A percentile compares a stretch with the other conserved stretches of the same genome.
Conservation (phyloP, 2,888 invertebrate species). For the Athalia cordata region DNA sequence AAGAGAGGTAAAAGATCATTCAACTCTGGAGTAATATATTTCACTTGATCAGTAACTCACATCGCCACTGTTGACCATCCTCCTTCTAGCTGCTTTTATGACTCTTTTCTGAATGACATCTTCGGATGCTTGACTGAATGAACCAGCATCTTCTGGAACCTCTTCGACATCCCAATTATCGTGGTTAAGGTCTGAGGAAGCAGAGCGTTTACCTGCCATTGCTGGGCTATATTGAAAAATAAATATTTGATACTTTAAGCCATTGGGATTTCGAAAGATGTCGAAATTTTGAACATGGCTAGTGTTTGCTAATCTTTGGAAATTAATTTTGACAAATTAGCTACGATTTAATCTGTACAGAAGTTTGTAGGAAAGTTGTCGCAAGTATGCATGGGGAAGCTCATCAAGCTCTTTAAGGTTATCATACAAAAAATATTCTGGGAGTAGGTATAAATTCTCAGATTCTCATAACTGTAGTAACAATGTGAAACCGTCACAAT, state of each 20-base stretch:
- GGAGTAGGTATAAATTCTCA: too few relatives aligned
- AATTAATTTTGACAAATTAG: too few relatives aligned
- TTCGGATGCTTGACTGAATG: slow-evolving; percentile 81
- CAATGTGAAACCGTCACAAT: too few relatives aligned
- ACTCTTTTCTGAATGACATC: slow-evolving; percentile 85
- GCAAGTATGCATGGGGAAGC: too few relatives aligned
- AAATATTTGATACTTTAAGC: background rate
- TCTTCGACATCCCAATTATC: slow-evolving; percentile 91
- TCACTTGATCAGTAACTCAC: slow-evolving; percentile 31
- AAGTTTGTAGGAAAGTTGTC: too few relatives aligned
- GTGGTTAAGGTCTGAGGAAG: slow-evolving; percentile 85
- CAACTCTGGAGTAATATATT: background rate
- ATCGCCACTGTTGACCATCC: slow-evolving; percentile 68
- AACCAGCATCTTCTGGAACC: slow-evolving; percentile 84
- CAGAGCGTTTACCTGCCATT: slow-evolving; percentile 86
- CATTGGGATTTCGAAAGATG: too few relatives aligned
- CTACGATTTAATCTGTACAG: too few relatives aligned
- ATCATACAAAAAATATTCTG: too few relatives aligned
- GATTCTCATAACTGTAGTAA: too few relatives aligned
- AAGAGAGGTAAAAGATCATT: background rate
- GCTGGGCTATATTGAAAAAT: slow-evolving; percentile 28
- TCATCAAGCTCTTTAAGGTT: too few relatives aligned
- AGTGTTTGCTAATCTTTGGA: too few relatives aligned
- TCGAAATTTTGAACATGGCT: too few relatives aligned
- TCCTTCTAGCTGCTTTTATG: slow-evolving; percentile 86